Base-by-base conservation (phyloP, 1,140 invertebrate species). In the Rhynchophorus ferrugineus region DNA sequence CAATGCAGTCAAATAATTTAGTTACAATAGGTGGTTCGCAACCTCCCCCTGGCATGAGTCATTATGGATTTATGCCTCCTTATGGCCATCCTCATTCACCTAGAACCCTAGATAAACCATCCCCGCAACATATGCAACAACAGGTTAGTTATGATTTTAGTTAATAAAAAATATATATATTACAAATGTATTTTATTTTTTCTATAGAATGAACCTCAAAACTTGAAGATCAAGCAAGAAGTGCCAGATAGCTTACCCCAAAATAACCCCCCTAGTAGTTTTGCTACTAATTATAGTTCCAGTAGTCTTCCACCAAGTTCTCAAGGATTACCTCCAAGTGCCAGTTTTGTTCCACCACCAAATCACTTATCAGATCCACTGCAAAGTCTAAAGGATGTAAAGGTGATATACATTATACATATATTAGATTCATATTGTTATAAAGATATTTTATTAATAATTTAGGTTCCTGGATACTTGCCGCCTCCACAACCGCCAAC, bases 161-260 rank as follows among this genome's bases (percentile, higher is more conserved):
- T 21, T 9, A 9, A 18, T 1, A 9, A 22, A 20, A 6, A 19
- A 5, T 21, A 16, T 18, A 43, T 18, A 19, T 16, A 20, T 21
- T 17, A 9, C 20, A 21, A 9, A 14, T 9, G 9, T 17, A 7
- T 11, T 41, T 44, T n/a, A 9, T 6, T 1, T 17, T 43, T 43
- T 33, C 42, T 49, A 19, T 8, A 55, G 47, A 68, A 79, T 66
- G 73, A 86, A 66, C 84, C 84, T 8, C 85, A 87, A 64, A 86
- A 87, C 66, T 70, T 86, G 39, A 87, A 89, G 66, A 85, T 87
- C 16, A 89, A 89, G 67, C 82, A 87, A 65, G 85, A 87, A 71
- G 75, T 83, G 21, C 71, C 74, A 36, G 77, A 80, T 11, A 24
- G 37, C 17, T 36, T 59, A 1, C 52, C 54, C 3, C 33, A 16